Evolutionary conservation across 2,888 invertebrate genomes (phyloP).

Genomic region (Aricia artaxerxes): DNA sequence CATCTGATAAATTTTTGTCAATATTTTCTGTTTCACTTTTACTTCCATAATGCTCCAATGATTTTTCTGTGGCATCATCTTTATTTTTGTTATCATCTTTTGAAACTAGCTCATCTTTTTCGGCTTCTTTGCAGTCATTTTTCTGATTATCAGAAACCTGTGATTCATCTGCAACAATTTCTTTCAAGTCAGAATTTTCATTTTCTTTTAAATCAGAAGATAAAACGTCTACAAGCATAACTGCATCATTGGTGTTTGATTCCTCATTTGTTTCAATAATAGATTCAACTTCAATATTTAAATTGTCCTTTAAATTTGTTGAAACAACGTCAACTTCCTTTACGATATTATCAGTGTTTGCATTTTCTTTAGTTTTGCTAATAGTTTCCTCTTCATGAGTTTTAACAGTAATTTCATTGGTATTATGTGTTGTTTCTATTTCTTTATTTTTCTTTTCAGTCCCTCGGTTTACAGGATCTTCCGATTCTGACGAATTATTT

Average conservation of each 20-base stretch:
- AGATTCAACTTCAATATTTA: constrained; percentile 6
- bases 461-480: background rate
- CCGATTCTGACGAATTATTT: background rate
- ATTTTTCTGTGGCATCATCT: background rate
- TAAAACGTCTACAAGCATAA: background rate
- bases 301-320: background rate
- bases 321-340: background rate
- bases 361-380: background rate
- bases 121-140: background rate
- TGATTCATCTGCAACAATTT: background rate
- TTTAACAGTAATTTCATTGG: constrained; percentile 24
- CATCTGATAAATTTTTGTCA: constrained; percentile 57
- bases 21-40: constrained; percentile 37
- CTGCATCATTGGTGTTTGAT: background rate
- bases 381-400: background rate
- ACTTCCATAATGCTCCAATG: background rate
- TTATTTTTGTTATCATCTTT: background rate
- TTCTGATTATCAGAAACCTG: background rate
- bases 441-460: constrained; percentile 24
- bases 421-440: background rate
- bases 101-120: background rate
- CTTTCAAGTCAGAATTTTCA: background rate
- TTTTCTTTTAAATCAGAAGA: constrained; percentile 8
- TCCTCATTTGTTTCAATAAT: background rate
- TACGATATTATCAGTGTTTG: background rate